phyloP scores from a whole-genome alignment of 2,113 vertebrate species.

The Hucho hucho region DNA sequence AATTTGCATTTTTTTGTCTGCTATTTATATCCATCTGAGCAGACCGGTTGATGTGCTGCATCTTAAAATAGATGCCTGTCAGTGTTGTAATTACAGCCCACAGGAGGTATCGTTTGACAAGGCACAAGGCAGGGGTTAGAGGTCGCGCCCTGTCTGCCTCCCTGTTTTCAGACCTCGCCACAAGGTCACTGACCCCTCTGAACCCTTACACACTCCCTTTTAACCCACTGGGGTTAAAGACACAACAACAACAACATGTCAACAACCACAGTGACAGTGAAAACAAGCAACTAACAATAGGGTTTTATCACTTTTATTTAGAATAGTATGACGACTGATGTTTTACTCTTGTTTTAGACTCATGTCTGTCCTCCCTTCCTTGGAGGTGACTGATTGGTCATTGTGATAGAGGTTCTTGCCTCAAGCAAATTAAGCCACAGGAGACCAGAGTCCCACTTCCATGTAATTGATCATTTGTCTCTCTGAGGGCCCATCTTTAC shows the following conservation, averaged over 20 bases:
- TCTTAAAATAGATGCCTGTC: conserved; percentile 57
- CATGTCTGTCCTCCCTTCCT: conserved; percentile 7
- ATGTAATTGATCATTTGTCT: conserved; percentile 46
- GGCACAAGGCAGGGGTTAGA: conserved; percentile 61
- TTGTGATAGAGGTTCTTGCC: conserved; percentile 54
- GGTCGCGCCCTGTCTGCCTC: conserved; percentile 60
- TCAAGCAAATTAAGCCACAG: conserved; percentile 42
- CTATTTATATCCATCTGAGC: conserved; percentile 53
- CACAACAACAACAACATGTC: conserved; percentile 1
- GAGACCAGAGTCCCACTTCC: conserved; percentile 20
- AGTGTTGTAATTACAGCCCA: conserved; percentile 54
- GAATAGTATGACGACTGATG: not conserved
- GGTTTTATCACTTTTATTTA: not conserved
- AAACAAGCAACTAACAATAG: not conserved
- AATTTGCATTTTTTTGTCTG: not conserved
- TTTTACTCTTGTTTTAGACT: not conserved
- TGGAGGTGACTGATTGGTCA: conserved; percentile 50
- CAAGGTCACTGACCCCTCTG: conserved; percentile 31
- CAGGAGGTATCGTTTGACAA: conserved; percentile 66
- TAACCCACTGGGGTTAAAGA: not conserved
- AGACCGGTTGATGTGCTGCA: conserved; percentile 38
- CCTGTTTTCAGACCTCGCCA: conserved; percentile 47
- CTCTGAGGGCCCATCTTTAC: conserved; percentile 31
- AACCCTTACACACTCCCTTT: conserved; percentile 2
- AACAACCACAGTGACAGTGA: not conserved